A percentile compares a stretch with the other conserved stretches of the same genome.
phyloP scores from a whole-genome alignment of 2,113 vertebrate species.

The Eira barbara region DNA sequence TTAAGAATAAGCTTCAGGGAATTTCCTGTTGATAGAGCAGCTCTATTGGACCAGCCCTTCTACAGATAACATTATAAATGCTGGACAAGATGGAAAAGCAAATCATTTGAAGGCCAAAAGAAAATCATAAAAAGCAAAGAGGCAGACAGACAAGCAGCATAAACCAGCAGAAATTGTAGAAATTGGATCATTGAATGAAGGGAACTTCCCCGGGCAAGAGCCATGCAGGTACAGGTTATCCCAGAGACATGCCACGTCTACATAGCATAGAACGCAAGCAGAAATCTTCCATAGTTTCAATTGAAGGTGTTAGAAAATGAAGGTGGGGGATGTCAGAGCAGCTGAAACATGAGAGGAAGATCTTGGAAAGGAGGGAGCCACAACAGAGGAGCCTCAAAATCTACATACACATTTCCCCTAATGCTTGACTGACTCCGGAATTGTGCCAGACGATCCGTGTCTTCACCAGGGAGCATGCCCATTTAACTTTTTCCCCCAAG shows the following conservation, averaged over 20 bases:
- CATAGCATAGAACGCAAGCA: rapidly evolving
- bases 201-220: neutral
- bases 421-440: neutral
- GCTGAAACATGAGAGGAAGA: neutral
- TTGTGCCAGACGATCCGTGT: neutral
- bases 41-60: neutral
- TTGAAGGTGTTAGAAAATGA: neutral
- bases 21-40: neutral
- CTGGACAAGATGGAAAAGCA: neutral
- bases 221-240: neutral
- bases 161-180: neutral
- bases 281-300: neutral
- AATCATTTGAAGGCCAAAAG: neutral
- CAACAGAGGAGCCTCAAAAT: neutral
- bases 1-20: neutral
- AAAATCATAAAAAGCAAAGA: neutral
- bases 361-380: neutral
- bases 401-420: neutral
- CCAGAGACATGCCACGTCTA: rapidly evolving
- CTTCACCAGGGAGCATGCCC: neutral
- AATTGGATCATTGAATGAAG: neutral
- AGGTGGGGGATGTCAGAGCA: neutral
- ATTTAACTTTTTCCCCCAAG: neutral
- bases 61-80: neutral
- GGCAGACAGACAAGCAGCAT: neutral